Evolutionary conservation across 2,113 vertebrate species (phyloP).

Genomic region (Lasiurus borealis): DNA sequence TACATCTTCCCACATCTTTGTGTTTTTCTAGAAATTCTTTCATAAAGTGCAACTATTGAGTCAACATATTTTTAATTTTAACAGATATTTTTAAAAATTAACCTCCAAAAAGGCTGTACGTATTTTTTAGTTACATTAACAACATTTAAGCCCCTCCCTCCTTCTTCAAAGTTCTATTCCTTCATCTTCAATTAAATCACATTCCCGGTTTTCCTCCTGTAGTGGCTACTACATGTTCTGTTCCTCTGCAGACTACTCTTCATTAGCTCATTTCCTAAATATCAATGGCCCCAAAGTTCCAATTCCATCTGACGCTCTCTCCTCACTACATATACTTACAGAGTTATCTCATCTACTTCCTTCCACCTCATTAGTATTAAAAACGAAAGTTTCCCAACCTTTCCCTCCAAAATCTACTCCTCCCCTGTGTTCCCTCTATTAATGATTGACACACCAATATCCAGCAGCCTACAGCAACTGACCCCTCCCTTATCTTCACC

Average conservation of each 20-base stretch:
- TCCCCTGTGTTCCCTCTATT: neutral
- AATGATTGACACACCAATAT: neutral
- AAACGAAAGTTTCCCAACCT: neutral
- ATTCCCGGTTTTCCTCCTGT: neutral
- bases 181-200: neutral
- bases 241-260: slow-evolving; percentile 5
- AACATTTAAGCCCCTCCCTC: neutral
- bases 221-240: neutral
- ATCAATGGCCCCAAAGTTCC: neutral
- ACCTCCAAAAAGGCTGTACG: neutral
- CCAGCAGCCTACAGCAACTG: neutral
- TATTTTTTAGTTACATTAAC: slow-evolving; percentile 15
- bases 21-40: slow-evolving; percentile 16
- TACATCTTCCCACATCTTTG: neutral
- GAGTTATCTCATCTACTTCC: neutral
- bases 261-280: slow-evolving; percentile 15
- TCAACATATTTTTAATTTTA: neutral
- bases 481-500: neutral
- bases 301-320: neutral
- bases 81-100: neutral
- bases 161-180: neutral
- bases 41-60: neutral
- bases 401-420: neutral
- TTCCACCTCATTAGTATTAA: slow-evolving; percentile 14
- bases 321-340: neutral